Evolutionary conservation across 2,797 vertebrate genomes (phyloP), one percentile per base, ranked within the genome.

Genomic region (Synanceia verrucosa): DNA sequence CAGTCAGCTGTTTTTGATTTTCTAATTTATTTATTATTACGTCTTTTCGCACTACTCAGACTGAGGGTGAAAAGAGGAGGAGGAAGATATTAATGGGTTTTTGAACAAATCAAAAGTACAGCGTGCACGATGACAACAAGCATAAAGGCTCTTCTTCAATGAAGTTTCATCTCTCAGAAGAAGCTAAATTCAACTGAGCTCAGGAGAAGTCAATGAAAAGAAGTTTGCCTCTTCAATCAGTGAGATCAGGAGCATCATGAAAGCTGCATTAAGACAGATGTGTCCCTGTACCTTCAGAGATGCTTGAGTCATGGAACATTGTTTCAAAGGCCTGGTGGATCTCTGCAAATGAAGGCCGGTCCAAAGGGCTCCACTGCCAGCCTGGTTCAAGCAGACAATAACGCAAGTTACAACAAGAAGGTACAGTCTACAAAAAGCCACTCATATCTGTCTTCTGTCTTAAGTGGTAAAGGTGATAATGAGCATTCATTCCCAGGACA

Each of bases 291-390:
- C 98, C 98, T 95, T 99, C 98, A 56, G 97, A 98, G 86, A 99
- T 99, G 91, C 97, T 99, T 0, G 98, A 99, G 86, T 99, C 97
- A 0, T 99, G 98, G 86, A 99, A 99, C 98, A 99, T 99, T 0
- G 98, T 99, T 93, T 99, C 98, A 84, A 99, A 99, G 57, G 98
- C 98, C 91, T 99, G 98, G 82, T 99, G 98, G 60, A 94, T 98
- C 91, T 99, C 97, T 70, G 97, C 95, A 93, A 99, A 99, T 0
- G 97, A 97, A 12, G 98, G 98, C 44, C 98, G 92, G 67, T 99
- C 98, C 41, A 97, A 81, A 23, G 97, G 97, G 84, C 95, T 98
- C 98, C 98, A 99, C 88, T 98, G 97, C 98, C 98, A 99, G 84
- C 98, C 98, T 99, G 53, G 56, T 48, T n/a, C n/a, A n/a, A 9